Evolutionary conservation across 1,140 invertebrate species (phyloP).

Genomic region (Nasonia giraulti): DNA sequence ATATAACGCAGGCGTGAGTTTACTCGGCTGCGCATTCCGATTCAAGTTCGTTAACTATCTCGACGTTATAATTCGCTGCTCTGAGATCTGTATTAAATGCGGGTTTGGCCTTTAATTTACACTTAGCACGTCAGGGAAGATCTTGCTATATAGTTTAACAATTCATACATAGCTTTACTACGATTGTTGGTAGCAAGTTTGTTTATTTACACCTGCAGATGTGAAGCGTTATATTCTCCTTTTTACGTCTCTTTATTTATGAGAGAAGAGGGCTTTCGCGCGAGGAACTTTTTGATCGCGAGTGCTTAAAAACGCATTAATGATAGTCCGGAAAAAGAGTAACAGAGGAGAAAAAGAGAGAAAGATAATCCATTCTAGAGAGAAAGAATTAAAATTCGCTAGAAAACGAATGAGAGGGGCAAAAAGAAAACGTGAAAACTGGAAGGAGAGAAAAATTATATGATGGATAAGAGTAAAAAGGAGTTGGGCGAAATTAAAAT

Average conservation of each 20-base stretch:
- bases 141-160: no score
- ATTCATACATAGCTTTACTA: no score
- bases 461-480: constrained; percentile 37
- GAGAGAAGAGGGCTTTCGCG: neutral
- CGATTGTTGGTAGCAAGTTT: no score
- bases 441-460: constrained; percentile 35
- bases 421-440: neutral
- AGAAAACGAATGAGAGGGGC: constrained; percentile 26
- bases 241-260: neutral
- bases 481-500: constrained; percentile 34
- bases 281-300: constrained; percentile 1
- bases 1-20: no score
- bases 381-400: constrained; percentile 38
- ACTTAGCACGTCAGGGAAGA: no score
- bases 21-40: no score
- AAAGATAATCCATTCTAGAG: constrained; percentile 34
- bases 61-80: no score
- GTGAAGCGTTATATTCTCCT: neutral
- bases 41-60: no score
- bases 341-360: constrained; percentile 16
- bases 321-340: constrained; percentile 1
- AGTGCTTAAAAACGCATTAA: constrained; percentile 27
- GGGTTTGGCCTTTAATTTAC: no score
- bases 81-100: no score
- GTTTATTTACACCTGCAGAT: neutral